Evolutionary conservation across 2,888 invertebrate species (phyloP).

Genomic region (Drosophila mimica): DNA sequence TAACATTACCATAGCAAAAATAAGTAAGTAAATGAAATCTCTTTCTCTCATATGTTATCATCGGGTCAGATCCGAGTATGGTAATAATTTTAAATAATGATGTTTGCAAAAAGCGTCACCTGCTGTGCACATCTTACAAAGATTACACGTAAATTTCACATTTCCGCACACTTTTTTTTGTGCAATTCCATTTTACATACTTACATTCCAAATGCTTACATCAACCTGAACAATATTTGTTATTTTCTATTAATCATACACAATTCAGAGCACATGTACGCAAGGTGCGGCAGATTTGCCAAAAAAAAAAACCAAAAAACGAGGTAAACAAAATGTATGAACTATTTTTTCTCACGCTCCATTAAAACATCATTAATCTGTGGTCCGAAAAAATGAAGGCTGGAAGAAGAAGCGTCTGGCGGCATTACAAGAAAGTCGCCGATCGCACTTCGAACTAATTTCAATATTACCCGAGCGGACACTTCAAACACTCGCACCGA

Average conservation of each 20-base stretch:
- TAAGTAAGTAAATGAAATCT: not conserved
- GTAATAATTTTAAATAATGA: not conserved
- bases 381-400: conserved; percentile 30
- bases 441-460: conserved; percentile 61
- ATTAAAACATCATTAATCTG: conserved; percentile 76
- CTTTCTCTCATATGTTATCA: not conserved
- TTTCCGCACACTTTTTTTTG: conserved; percentile 11
- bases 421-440: conserved; percentile 60
- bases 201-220: conserved; percentile 14
- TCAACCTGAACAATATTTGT: conserved; percentile 44
- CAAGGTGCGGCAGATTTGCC: conserved; percentile 61
- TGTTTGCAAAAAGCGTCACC: conserved; percentile 1
- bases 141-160: conserved; percentile 17
- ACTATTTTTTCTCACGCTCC: conserved; percentile 72
- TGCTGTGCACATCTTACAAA: conserved; percentile 16
- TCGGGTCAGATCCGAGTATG: not conserved
- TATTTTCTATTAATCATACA: conserved; percentile 65
- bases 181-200: conserved; percentile 23
- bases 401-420: conserved; percentile 37
- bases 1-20: not conserved
- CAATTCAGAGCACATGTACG: conserved; percentile 20
- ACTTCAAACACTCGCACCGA: conserved; percentile 60
- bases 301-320: conserved; percentile 38
- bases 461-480: conserved; percentile 57
- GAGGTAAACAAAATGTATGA: conserved; percentile 2